Evolutionary conservation across 2,888 invertebrate genomes (phyloP).

Genomic region (Drosophila monieri): DNA sequence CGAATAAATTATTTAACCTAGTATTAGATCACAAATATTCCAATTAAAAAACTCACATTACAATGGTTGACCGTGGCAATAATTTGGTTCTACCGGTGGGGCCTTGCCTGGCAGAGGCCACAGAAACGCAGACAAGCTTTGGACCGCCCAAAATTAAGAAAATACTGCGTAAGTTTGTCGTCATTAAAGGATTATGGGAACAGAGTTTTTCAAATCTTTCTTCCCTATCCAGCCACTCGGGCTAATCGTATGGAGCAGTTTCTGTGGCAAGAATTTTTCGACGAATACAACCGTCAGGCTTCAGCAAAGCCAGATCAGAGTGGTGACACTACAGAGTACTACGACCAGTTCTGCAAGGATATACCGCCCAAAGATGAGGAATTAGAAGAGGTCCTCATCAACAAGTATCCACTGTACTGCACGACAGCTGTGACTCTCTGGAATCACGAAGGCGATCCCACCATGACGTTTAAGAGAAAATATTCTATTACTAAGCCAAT

Average conservation of each 20-base stretch:
- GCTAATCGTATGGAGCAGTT: conserved; percentile 78
- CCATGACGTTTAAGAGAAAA: conserved; percentile 73
- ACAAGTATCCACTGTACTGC: conserved; percentile 80
- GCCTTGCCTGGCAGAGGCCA: conserved; percentile 42
- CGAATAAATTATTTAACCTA: conserved; percentile 65
- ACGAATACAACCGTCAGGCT: conserved; percentile 78
- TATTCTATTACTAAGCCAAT: conserved; percentile 74
- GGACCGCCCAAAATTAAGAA: conserved; percentile 71
- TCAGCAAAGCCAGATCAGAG: conserved; percentile 31
- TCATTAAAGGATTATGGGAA: neutral
- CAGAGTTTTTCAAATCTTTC: neutral
- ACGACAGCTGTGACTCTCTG: conserved; percentile 80
- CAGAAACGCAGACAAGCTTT: conserved; percentile 60
- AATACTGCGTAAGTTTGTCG: conserved; percentile 53
- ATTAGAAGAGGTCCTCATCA: conserved; percentile 63
- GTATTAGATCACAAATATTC: conserved; percentile 11
- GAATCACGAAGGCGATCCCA: conserved; percentile 79
- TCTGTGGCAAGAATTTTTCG: conserved; percentile 81
- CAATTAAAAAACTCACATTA: neutral
- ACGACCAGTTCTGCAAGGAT: conserved; percentile 76
- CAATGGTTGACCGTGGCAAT: conserved; percentile 36
- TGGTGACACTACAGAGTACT: conserved; percentile 74
- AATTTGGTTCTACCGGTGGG: conserved; percentile 42
- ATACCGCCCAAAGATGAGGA: conserved; percentile 61
- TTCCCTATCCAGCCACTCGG: conserved; percentile 68